Evolutionary conservation across 2,113 vertebrate genomes (phyloP).

Genomic region (Melozone crissalis): DNA sequence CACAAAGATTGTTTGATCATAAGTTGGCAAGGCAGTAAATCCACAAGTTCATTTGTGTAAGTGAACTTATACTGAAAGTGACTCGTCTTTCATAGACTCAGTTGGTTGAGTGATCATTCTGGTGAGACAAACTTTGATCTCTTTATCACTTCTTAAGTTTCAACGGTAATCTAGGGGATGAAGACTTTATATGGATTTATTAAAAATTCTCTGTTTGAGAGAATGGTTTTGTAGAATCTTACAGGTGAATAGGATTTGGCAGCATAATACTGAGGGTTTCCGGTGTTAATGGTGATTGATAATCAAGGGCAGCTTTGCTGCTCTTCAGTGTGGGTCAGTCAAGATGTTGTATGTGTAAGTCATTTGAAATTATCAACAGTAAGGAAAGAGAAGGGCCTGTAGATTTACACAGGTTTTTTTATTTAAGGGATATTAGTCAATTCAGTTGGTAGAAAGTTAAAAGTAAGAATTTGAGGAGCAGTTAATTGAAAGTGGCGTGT

Average conservation of each 20-base stretch:
- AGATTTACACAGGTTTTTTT: not conserved
- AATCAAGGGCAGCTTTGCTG: not conserved
- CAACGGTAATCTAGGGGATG: not conserved
- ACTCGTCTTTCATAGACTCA: not conserved
- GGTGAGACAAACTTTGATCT: not conserved
- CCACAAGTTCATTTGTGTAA: not conserved
- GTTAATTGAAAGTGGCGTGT: not conserved
- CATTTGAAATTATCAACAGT: not conserved
- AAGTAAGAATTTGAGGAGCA: not conserved
- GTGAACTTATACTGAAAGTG: not conserved
- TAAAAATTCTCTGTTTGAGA: not conserved
- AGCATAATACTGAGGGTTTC: not conserved
- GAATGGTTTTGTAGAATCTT: not conserved
- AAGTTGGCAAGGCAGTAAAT: not conserved
- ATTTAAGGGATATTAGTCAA: not conserved
- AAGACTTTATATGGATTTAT: constrained; percentile 11
- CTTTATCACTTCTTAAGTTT: not conserved
- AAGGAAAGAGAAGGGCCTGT: not conserved
- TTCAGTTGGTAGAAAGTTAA: not conserved
- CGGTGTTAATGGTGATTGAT: not conserved
- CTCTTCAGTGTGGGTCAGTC: not conserved
- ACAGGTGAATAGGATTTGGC: not conserved
- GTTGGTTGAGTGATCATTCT: not conserved
- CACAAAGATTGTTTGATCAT: not conserved
- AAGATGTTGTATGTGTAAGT: not conserved